A percentile compares a stretch with the other conserved stretches of the same genome.
Conservation (phyloP, 2,797 vertebrate genomes). For the Sitta carolinensis region DNA sequence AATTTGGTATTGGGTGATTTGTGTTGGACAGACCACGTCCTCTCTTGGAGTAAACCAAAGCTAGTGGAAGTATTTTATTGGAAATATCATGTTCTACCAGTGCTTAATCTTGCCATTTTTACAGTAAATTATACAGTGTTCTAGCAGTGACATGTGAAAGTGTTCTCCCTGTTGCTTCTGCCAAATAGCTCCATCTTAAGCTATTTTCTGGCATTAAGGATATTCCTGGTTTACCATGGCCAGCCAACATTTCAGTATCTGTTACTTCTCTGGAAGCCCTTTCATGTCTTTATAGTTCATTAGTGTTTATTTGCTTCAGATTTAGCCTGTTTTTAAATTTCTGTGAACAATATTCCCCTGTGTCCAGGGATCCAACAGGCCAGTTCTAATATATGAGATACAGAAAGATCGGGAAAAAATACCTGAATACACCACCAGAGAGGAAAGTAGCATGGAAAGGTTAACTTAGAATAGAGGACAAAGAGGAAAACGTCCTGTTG, state of each 20-base stretch:
- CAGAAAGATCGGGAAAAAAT: neutral
- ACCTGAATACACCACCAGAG: neutral
- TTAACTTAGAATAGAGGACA: neutral
- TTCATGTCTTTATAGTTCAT: neutral
- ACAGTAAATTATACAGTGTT: neutral
- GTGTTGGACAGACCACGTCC: neutral
- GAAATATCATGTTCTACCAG: neutral
- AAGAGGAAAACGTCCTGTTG: neutral
- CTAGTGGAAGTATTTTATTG: neutral
- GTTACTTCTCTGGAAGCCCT: neutral
- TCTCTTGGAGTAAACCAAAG: neutral
- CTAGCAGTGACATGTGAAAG: neutral
- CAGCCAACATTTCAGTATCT: neutral
- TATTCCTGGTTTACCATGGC: neutral
- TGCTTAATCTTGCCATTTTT: neutral
- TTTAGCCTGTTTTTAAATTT: neutral
- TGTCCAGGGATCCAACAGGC: neutral
- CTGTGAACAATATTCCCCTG: neutral
- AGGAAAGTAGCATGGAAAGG: neutral
- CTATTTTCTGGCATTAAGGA: neutral
- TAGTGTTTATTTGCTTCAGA: neutral
- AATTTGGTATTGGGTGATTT: neutral
- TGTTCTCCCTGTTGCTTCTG: neutral
- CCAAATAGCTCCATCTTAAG: neutral
- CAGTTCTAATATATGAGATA: neutral